Evolutionary conservation across 2,888 invertebrate species (phyloP), one percentile per base, ranked within the genome.

Genomic region (Rambutsinella grinnellia): DNA sequence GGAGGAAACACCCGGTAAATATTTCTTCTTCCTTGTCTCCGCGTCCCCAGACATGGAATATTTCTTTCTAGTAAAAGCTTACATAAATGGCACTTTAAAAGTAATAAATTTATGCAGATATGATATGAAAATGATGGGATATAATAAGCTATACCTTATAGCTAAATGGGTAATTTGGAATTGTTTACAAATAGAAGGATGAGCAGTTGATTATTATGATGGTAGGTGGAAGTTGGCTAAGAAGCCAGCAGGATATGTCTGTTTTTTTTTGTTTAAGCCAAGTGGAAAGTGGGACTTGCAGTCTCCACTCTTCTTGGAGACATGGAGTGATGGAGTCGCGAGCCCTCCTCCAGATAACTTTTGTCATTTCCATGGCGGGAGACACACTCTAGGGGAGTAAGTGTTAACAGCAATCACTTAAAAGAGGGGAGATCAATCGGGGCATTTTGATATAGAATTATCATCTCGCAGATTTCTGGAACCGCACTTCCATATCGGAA

Each of bases 1-100:
- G 27, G 17, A 71, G 58, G 63, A 71, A 71, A 71, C 71, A 63
- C 63, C 71, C 63, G 71, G 71, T 71, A 62, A 71, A 71, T 71
- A 62, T 70, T 67, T 57, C 67, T 47, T 62, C 60, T 49, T 27
- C 49, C 26, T 51, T 44, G 44, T 70, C 69, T 69, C 54, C 61
- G 61, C 26, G 26, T 57, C 65, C 15, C 27, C n/a, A 49, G 28
- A 28, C 58, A 13, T 58, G 58, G 58, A 58, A 36, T 36, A 36
- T 36, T 36, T 36, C 13, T 36, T 36, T 36, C 13, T 36, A 5
- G 36, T 36, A 36, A 13, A 13, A 36, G 36, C 36, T 36, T 13
- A 36, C 13, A 36, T 36, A 36, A 36, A 36, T 36, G 36, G 36
- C 36, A 36, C 36, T 36, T 36, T 36, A 36, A 36, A 36, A 36